These are phyloP conservation scores for Thalassaphorura encarpata DNA, from an alignment of 1,140 invertebrate species.

Conservation along the genomic window DNA sequence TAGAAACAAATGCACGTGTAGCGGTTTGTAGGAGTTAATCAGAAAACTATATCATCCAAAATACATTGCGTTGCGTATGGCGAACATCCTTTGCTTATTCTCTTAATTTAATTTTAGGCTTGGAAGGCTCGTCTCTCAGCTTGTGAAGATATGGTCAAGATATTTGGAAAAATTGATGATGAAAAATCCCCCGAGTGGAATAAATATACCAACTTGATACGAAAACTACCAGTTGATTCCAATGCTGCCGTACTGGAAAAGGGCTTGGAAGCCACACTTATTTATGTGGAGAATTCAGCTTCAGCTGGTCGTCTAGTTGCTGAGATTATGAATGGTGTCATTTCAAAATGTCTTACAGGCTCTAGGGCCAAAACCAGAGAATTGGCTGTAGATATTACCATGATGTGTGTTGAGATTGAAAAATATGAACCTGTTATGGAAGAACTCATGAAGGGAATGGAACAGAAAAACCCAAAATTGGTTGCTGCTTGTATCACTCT, in stretches of 20 bases:
- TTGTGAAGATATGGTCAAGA: conserved; percentile 84
- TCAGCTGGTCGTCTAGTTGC: conserved; percentile 72
- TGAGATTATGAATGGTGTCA: conserved; percentile 80
- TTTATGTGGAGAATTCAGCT: conserved; percentile 80
- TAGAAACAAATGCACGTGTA: too few species aligned
- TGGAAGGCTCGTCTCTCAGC: conserved; percentile 91
- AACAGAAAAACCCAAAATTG: conserved; percentile 93
- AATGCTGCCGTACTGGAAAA: conserved; percentile 95
- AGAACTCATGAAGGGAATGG: conserved; percentile 84
- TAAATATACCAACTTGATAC: conserved; percentile 81
- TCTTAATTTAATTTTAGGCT: conserved; percentile 47
- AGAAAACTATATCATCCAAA: too few species aligned
- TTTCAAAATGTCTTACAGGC: conserved; percentile 84
- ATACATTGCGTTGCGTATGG: too few species aligned
- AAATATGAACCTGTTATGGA: conserved; percentile 84
- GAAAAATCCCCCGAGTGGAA: conserved; percentile 89
- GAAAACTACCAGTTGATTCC: conserved; percentile 89
- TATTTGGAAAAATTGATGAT: conserved; percentile 74
- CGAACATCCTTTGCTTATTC: conserved; percentile 1
- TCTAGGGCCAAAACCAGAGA: conserved; percentile 81
- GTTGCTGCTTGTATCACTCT: conserved; percentile 71
- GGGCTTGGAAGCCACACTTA: conserved; percentile 79
- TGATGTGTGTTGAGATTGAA: conserved; percentile 94
- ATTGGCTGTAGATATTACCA: conserved; percentile 69
- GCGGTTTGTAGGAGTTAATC: too few species aligned